Percentiles rank a stretch among this genome's conserved stretches.
Conservation (phyloP, 2,888 invertebrate genomes). For the Mesoligia furuncula region DNA sequence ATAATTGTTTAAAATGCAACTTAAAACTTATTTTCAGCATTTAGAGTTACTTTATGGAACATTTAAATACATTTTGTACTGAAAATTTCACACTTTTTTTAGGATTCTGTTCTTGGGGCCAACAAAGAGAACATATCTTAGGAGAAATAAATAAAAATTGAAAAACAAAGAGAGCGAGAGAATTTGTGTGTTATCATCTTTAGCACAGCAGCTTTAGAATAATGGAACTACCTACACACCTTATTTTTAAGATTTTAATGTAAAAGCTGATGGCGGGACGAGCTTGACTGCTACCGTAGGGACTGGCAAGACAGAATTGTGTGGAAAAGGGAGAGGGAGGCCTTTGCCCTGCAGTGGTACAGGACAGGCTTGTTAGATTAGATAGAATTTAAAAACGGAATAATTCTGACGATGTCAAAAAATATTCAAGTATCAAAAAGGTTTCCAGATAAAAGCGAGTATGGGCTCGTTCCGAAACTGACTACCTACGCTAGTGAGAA, state of each 20-base stretch:
- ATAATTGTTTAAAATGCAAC: background rate
- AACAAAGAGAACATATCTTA: background rate
- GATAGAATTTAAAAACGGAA: background rate
- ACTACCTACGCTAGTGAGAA: background rate
- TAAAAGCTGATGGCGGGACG: background rate
- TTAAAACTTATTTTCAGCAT: background rate
- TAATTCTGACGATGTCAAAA: background rate
- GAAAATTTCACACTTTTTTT: background rate
- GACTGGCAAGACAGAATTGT: too few relatives aligned
- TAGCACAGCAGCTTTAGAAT: too few relatives aligned
- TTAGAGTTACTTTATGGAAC: background rate
- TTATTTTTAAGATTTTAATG: background rate
- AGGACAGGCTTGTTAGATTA: too few relatives aligned
- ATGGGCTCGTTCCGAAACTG: constrained; percentile 51
- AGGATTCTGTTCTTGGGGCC: background rate
- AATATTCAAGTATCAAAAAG: constrained; percentile 69
- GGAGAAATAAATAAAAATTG: background rate
- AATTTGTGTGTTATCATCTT: background rate
- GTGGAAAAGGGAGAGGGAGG: too few relatives aligned
- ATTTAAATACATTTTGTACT: background rate
- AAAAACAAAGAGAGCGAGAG: background rate
- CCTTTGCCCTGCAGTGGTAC: too few relatives aligned
- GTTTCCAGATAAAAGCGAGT: constrained; percentile 26
- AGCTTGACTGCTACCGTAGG: too few relatives aligned
- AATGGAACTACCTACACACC: background rate